A percentile compares a stretch with the other conserved stretches of the same genome.
Evolutionary conservation across 2,113 vertebrate species (phyloP).

Genomic region (Nerophis lumbriciformis): DNA sequence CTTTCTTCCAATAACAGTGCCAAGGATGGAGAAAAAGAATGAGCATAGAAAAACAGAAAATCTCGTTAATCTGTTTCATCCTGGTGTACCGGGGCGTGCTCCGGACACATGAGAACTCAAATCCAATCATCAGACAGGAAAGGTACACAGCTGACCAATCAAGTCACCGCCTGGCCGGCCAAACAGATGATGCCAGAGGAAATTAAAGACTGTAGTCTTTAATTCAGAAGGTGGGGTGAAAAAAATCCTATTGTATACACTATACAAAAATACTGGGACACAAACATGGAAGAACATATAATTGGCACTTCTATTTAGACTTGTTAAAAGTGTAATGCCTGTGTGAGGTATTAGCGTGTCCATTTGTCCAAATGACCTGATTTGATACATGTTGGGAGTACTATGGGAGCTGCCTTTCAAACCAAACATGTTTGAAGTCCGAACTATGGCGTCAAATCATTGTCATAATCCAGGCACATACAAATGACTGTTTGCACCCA

Average conservation of each 20-base stretch:
- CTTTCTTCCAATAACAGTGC: slow-evolving; percentile 83
- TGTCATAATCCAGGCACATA: too few relatives aligned
- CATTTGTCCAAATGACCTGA: too few relatives aligned
- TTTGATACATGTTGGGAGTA: too few relatives aligned
- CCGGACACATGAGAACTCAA: slow-evolving; percentile 62
- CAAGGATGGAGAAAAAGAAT: slow-evolving; percentile 48
- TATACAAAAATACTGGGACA: too few relatives aligned
- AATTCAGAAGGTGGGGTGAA: slow-evolving; percentile 10
- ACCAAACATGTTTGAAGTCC: too few relatives aligned
- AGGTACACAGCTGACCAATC: slow-evolving; percentile 69
- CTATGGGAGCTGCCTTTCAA: too few relatives aligned
- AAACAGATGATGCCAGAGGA: slow-evolving; percentile 58
- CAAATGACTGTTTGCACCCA: too few relatives aligned
- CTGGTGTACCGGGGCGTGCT: slow-evolving; percentile 46
- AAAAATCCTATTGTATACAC: slow-evolving; percentile 2
- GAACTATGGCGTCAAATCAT: too few relatives aligned
- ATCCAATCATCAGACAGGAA: slow-evolving; percentile 67
- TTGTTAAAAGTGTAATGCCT: too few relatives aligned
- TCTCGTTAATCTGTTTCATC: slow-evolving; percentile 70
- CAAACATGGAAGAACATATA: too few relatives aligned
- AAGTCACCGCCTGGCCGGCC: slow-evolving; percentile 51
- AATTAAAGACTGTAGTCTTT: slow-evolving; percentile 58
- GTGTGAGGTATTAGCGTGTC: too few relatives aligned
- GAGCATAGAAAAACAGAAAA: slow-evolving; percentile 61
- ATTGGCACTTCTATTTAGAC: too few relatives aligned